Conservation (phyloP, 2,797 vertebrate species). For the Todus mexicanus region DNA sequence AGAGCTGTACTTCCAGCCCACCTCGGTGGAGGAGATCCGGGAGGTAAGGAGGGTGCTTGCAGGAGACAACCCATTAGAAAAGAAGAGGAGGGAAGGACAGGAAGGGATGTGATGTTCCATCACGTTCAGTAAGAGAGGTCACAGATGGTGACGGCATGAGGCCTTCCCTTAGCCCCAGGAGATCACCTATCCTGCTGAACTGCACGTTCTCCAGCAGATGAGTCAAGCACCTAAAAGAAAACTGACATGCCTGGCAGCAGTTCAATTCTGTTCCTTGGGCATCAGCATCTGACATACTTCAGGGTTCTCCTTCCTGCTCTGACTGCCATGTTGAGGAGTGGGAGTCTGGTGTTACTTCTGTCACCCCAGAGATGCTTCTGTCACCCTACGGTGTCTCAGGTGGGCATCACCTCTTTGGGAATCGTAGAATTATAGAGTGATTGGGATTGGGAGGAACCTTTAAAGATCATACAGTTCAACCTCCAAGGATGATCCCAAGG, state of each 20-base stretch:
- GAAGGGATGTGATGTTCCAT: background rate
- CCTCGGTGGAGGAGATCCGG: constrained; percentile 66
- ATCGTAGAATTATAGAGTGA: background rate
- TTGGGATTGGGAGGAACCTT: background rate
- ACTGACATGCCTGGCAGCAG: too few relatives aligned
- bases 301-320: background rate
- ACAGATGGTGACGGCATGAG: background rate
- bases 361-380: too few relatives aligned
- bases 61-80: background rate
- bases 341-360: background rate
- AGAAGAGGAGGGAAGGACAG: background rate
- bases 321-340: background rate
- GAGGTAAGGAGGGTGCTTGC: constrained; percentile 53
- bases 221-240: background rate
- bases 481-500: background rate
- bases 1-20: constrained; percentile 74
- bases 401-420: background rate
- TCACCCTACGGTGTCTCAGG: background rate
- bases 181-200: background rate
- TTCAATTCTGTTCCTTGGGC: background rate
- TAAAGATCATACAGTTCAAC: background rate
- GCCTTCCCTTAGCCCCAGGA: background rate
- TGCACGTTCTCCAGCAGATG: background rate
- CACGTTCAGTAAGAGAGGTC: background rate
- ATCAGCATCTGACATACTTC: background rate